These are phyloP conservation scores for Mnemiopsis leidyi DNA, from an alignment of 37 sponge, comb jelly and placozoan genomes.

Conservation along the genomic window DNA sequence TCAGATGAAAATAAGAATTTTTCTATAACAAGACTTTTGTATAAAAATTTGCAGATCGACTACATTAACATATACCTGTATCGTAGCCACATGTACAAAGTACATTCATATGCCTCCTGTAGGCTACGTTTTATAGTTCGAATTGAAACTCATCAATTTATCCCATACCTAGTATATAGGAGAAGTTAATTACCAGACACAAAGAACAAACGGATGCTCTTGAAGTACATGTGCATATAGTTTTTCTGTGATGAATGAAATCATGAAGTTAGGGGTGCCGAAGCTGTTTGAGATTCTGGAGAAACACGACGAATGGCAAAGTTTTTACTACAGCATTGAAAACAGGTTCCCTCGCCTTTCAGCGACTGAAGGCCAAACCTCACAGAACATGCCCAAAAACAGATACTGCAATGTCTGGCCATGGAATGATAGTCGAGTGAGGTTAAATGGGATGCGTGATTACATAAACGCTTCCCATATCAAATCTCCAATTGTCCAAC, in stretches of 20 bases:
- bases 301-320: not conserved
- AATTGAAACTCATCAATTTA: too few species aligned
- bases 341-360: not conserved
- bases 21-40: too few species aligned
- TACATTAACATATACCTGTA: too few species aligned
- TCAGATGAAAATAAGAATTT: too few species aligned
- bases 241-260: not conserved
- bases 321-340: not conserved
- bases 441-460: not conserved
- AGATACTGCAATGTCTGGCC: conserved; percentile 64
- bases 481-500: not conserved
- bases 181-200: too few species aligned
- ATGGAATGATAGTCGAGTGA: not conserved
- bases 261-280: not conserved
- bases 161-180: too few species aligned
- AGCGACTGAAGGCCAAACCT: not conserved
- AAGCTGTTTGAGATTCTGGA: not conserved
- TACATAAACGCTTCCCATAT: conserved; percentile 55
- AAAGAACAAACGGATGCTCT: too few species aligned
- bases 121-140: too few species aligned
- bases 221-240: too few species aligned
- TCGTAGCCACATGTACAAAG: too few species aligned
- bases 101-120: too few species aligned
- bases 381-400: conserved; percentile 46
- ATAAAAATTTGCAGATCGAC: too few species aligned